Conservation (phyloP, 1,140 invertebrate genomes). For the Leptinotarsa texana region DNA sequence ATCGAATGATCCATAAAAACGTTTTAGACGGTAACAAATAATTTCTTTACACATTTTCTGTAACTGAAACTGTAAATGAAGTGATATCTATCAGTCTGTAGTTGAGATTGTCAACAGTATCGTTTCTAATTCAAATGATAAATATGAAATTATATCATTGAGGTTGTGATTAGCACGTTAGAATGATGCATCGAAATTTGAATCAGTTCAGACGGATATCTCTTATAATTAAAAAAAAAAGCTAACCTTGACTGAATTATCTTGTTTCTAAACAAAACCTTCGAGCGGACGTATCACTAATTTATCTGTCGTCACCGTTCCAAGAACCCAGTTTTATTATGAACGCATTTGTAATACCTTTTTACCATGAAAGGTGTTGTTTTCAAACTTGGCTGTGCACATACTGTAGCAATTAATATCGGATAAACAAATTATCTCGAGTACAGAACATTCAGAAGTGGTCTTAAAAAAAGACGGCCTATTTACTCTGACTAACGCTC, state of each 20-base stretch:
- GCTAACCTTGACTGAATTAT: slow-evolving; percentile 10
- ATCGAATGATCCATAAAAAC: too few relatives aligned
- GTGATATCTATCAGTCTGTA: too few relatives aligned
- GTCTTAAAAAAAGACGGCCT: not conserved
- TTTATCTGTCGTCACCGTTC: not conserved
- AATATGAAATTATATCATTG: too few relatives aligned
- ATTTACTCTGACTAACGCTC: slow-evolving; percentile 22
- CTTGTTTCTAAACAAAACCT: slow-evolving; percentile 8
- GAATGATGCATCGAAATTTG: too few relatives aligned
- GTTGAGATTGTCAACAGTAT: too few relatives aligned
- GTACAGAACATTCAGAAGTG: not conserved
- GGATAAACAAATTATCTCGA: slow-evolving; percentile 9
- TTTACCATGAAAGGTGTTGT: slow-evolving; percentile 21
- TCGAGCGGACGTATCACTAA: not conserved
- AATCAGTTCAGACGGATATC: too few relatives aligned
- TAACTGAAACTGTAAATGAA: too few relatives aligned
- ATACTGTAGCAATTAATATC: slow-evolving; percentile 7
- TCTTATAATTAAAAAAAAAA: too few relatives aligned
- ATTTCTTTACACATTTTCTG: too few relatives aligned
- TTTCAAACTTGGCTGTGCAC: not conserved
- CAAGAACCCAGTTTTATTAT: slow-evolving; percentile 8
- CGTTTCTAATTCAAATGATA: too few relatives aligned
- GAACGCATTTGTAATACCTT: not conserved
- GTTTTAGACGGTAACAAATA: too few relatives aligned
- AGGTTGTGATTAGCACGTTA: too few relatives aligned